These are phyloP conservation scores for Drosophila anomelani DNA, from an alignment of 2,888 invertebrate species.

Conservation along the genomic window DNA sequence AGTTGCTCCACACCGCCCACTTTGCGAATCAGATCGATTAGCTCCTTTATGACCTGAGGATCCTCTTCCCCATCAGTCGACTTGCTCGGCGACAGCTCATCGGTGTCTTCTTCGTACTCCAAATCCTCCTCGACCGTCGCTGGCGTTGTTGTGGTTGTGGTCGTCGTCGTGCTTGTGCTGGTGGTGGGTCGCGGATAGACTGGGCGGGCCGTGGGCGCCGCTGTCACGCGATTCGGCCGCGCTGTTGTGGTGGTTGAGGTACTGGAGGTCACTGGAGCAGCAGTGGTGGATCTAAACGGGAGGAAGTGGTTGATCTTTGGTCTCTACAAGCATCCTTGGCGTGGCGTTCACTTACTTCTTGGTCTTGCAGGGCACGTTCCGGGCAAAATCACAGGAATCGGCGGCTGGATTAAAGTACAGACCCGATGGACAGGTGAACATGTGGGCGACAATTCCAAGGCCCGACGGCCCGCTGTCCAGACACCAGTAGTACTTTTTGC, in stretches of 20 bases:
- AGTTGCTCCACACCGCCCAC: conserved; percentile 94
- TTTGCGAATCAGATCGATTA: conserved; percentile 93
- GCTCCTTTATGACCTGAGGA: conserved; percentile 90
- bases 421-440: conserved; percentile 96
- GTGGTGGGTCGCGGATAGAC: conserved; percentile 74
- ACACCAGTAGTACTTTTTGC: conserved; percentile 98
- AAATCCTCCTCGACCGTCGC: conserved; percentile 85
- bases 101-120: conserved; percentile 85
- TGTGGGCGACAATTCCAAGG: conserved; percentile 95
- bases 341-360: conserved; percentile 72
- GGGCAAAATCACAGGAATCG: conserved; percentile 95
- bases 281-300: conserved; percentile 85
- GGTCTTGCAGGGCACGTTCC: conserved; percentile 93
- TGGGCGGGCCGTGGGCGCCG: conserved; percentile 84
- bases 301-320: neutral
- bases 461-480: conserved; percentile 95
- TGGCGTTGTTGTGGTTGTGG: conserved; percentile 85
- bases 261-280: conserved; percentile 85
- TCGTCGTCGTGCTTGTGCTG: conserved; percentile 83
- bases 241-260: conserved; percentile 83
- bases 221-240: conserved; percentile 84
- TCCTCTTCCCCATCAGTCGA: conserved; percentile 83
- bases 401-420: conserved; percentile 95
- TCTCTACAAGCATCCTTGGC: no score
- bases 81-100: conserved; percentile 49